A percentile compares a stretch with the other conserved stretches of the same genome.
Conservation (phyloP, 1,140 invertebrate species). For the Whitmania pigra region DNA sequence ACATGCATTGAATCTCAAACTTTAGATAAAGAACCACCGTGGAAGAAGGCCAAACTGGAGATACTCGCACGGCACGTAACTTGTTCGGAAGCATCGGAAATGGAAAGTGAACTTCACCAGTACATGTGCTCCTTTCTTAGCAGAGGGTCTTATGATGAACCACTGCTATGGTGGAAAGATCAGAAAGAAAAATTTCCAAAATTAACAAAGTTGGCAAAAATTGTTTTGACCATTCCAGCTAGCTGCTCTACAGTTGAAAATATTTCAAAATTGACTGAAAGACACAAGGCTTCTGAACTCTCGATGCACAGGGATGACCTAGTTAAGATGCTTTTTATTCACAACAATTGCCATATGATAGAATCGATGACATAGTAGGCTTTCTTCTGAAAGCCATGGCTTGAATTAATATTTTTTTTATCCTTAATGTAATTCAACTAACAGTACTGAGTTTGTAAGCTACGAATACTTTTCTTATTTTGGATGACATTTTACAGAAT, state of each 20-base stretch:
- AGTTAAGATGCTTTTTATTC: neutral
- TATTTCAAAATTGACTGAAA: neutral
- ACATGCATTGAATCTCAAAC: neutral
- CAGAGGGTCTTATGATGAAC: neutral
- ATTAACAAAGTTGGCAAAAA: constrained; percentile 6
- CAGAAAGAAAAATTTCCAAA: neutral
- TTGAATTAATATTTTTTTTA: too few relatives aligned
- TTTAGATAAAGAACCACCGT: neutral
- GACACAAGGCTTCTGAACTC: neutral
- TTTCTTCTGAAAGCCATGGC: too few relatives aligned
- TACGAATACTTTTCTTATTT: too few relatives aligned
- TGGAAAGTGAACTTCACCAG: constrained; percentile 1
- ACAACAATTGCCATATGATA: neutral
- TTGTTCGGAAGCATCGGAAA: neutral
- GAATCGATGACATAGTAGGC: too few relatives aligned
- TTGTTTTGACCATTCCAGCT: constrained; percentile 2
- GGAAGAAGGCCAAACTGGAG: constrained; percentile 6
- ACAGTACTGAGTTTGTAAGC: too few relatives aligned
- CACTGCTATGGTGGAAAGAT: constrained; percentile 5
- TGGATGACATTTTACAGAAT: too few relatives aligned
- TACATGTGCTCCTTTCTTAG: neutral
- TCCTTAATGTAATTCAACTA: too few relatives aligned
- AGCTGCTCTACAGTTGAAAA: neutral
- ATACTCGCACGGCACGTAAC: neutral
- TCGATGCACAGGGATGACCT: neutral